Evolutionary conservation across 1,140 invertebrate genomes (phyloP).

Genomic region (Calycopis cecrops): DNA sequence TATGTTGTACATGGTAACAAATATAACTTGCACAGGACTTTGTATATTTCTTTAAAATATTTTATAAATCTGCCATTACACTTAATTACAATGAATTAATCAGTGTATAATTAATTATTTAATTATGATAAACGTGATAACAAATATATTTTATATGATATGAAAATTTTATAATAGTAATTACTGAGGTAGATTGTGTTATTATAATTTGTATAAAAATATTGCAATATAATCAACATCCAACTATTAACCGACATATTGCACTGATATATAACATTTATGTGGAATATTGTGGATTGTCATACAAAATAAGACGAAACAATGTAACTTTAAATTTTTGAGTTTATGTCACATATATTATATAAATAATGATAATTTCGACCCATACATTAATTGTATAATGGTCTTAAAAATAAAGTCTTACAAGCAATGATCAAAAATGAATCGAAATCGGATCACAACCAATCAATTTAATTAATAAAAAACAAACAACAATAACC

Average conservation of each 20-base stretch:
- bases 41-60: no score
- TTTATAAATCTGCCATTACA: no score
- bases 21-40: no score
- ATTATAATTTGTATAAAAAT: constrained; percentile 70
- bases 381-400: constrained; percentile 23
- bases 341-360: constrained; percentile 1
- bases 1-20: no score
- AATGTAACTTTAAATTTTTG: background rate
- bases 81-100: no score
- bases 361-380: constrained; percentile 6
- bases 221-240: constrained; percentile 71
- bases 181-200: constrained; percentile 66
- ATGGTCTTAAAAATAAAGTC: constrained; percentile 24
- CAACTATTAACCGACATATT: constrained; percentile 53
- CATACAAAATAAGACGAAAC: background rate
- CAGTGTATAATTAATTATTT: no score
- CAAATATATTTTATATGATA: constrained; percentile 27
- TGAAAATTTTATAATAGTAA: constrained; percentile 33
- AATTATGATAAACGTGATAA: constrained; percentile 5
- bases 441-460: constrained; percentile 12
- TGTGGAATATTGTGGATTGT: constrained; percentile 9
- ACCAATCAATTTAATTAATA: constrained; percentile 14
- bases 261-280: constrained; percentile 4
- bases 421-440: background rate
- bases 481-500: constrained; percentile 11